Evolutionary conservation across 2,113 vertebrate species (phyloP), one percentile per base, ranked within the genome.

Genomic region (Alligator mississippiensis): DNA sequence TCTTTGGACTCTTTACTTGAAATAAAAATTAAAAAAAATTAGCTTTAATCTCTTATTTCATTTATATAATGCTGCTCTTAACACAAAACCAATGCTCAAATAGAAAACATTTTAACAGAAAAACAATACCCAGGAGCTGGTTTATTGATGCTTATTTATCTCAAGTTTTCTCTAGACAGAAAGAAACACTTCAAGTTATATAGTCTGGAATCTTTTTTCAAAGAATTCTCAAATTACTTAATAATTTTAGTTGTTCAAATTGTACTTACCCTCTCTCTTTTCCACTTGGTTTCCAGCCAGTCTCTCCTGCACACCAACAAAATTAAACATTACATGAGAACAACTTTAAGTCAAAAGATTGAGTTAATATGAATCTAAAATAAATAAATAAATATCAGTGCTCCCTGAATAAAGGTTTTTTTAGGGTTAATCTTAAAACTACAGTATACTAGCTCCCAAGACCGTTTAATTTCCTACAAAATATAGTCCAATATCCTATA

Each of bases 1-100:
- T 99, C 99, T 97, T 98, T 99, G 96, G 99, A 87, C 95, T 99
- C 99, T 97, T 99, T 99, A 96, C 99, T 99, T 98, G 95, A 98
- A 98, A 96, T 55, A 96, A 97, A 97, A 96, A 95, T 2, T 79
- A 87, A 5, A 61, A 62, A 38, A 87, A n/a, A 91, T 97, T 93
- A 97, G 91, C 15, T 62, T 84, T 76, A 77, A 82, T 75, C 38
- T 14, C 47, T 85, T 82, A 25, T 58, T 62, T 81, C 3, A 18
- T 90, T 77, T 38, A 34, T 74, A 34, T 5, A 64, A 72, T 25
- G 2, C 19, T 89, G 3, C n/a, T 72, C 81, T 79, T 89, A 54
- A 90, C 38, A 59, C 61, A 95, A 94, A 63, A 83, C n/a, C 34
- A 93, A 25, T 9, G 75, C 76, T 34, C 59, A 74, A 83, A n/a